Percentiles rank a stretch among this genome's conserved stretches.
Conservation (phyloP, 2,888 invertebrate species). For the Aporophyla nigra region DNA sequence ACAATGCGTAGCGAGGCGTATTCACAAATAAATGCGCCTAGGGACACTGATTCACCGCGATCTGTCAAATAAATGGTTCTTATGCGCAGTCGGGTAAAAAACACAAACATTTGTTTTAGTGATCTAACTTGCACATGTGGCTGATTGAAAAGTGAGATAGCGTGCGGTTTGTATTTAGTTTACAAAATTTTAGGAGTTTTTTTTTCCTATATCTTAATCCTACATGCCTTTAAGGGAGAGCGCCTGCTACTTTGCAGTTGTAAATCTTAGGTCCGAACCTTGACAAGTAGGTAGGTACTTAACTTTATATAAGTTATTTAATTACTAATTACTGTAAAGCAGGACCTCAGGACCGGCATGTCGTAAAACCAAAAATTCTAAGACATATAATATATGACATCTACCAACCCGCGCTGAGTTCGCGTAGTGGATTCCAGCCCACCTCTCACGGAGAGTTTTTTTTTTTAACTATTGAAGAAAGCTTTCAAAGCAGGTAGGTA, state of each 20-base stretch:
- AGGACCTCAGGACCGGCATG: neutral
- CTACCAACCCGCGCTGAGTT: too few relatives aligned
- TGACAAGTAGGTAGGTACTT: neutral
- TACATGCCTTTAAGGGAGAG: neutral
- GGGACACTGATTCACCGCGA: conserved; percentile 85
- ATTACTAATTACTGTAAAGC: neutral
- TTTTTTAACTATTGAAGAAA: too few relatives aligned
- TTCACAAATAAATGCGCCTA: conserved; percentile 86
- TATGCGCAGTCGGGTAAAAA: conserved; percentile 72
- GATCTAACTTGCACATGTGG: conserved; percentile 72
- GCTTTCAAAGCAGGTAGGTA: too few relatives aligned
- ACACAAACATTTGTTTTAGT: conserved; percentile 79
- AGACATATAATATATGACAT: too few relatives aligned
- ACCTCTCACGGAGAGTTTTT: too few relatives aligned
- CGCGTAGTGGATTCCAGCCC: too few relatives aligned
- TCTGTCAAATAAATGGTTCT: conserved; percentile 83
- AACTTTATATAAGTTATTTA: neutral
- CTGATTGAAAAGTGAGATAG: conserved; percentile 45
- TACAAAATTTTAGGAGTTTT: too few relatives aligned
- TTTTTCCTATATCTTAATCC: neutral
- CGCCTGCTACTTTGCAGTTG: neutral
- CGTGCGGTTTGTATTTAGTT: conserved; percentile 5
- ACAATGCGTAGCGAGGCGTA: conserved; percentile 81
- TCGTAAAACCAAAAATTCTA: too few relatives aligned
- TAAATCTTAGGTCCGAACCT: neutral